phyloP scores from a whole-genome alignment of 2,888 invertebrate species.

The Caprella mutica region DNA sequence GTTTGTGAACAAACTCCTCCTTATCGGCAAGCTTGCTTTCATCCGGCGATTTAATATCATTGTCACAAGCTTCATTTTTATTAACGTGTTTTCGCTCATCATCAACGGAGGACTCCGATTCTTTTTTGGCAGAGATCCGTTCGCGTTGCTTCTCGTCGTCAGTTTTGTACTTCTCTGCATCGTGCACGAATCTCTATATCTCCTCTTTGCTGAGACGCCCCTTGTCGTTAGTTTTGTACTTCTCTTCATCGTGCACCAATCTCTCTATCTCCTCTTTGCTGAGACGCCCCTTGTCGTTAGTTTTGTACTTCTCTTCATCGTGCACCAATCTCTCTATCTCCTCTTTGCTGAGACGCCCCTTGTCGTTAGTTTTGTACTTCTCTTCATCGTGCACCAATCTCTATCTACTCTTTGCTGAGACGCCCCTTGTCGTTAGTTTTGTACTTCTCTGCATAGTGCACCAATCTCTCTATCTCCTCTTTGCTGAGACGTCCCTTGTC shows the following conservation, averaged over 20 bases:
- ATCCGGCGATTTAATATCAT: constrained; percentile 63
- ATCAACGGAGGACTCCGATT: constrained; percentile 58
- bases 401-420: no score
- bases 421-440: constrained; percentile 54
- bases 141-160: constrained; percentile 45
- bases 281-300: constrained; percentile 82
- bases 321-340: constrained; percentile 82
- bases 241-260: constrained; percentile 70
- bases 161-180: constrained; percentile 45
- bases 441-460: constrained; percentile 62
- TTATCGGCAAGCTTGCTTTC: constrained; percentile 77
- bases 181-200: constrained; percentile 51
- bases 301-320: constrained; percentile 65
- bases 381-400: no score
- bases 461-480: constrained; percentile 88
- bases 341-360: constrained; percentile 81
- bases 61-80: constrained; percentile 70
- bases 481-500: constrained; percentile 85
- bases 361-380: constrained; percentile 90
- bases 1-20: no score
- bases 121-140: constrained; percentile 43
- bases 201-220: constrained; percentile 52
- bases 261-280: constrained; percentile 88
- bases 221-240: constrained; percentile 54
- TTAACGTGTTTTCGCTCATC: constrained; percentile 90